Conservation (phyloP, 2,797 vertebrate genomes). For the Takifugu rubripes region DNA sequence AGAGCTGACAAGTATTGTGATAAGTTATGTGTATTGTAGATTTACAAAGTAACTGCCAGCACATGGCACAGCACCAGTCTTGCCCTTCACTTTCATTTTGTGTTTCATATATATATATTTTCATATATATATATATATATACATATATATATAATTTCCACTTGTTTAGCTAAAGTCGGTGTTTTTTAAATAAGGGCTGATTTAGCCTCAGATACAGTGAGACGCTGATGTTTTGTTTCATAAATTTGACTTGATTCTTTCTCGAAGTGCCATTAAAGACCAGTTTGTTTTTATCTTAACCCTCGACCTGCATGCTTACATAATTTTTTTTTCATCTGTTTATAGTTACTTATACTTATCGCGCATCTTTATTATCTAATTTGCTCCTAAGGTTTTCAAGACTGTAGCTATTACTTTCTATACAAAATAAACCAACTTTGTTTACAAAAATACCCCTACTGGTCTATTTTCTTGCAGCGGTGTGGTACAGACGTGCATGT, state of each 20-base stretch:
- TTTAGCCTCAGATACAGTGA: constrained; percentile 51
- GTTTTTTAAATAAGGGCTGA: constrained; percentile 49
- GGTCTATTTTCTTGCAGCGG: constrained; percentile 61
- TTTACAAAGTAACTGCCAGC: constrained; percentile 47
- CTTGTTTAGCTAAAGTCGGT: constrained; percentile 55
- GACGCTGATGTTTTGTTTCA: constrained; percentile 56
- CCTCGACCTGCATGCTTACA: constrained; percentile 84
- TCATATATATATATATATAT: too few relatives aligned
- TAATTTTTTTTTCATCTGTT: constrained; percentile 68
- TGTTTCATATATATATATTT: constrained; percentile 52
- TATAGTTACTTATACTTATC: constrained; percentile 76
- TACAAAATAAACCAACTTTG: constrained; percentile 85
- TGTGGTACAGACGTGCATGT: constrained; percentile 15
- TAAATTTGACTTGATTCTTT: constrained; percentile 55
- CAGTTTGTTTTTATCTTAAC: constrained; percentile 77
- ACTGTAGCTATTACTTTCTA: constrained; percentile 82
- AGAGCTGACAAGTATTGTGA: constrained; percentile 42
- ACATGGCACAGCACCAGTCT: constrained; percentile 42
- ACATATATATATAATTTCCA: constrained; percentile 24
- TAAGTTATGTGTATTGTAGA: constrained; percentile 49
- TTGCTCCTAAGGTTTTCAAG: constrained; percentile 72
- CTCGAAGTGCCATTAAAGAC: constrained; percentile 73
- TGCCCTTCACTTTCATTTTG: constrained; percentile 49
- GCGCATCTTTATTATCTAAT: constrained; percentile 82
- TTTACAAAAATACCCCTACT: constrained; percentile 68